Conservation (phyloP, 2,888 invertebrate species). For the Ormyrus labotus region DNA sequence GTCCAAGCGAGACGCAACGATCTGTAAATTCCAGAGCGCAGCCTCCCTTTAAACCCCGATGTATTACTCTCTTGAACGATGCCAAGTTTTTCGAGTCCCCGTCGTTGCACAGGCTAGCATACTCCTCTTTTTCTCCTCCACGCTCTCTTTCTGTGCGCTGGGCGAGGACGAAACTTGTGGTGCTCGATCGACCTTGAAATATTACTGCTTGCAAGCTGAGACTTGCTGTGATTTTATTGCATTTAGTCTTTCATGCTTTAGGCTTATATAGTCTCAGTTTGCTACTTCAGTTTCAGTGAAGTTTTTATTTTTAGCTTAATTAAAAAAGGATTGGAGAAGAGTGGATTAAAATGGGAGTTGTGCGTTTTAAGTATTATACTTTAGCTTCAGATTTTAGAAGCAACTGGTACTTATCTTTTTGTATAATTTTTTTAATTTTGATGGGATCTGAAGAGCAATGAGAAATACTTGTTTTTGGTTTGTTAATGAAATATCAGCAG, state of each 20-base stretch:
- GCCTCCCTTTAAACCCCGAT: slow-evolving; percentile 5
- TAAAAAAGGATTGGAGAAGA: no score
- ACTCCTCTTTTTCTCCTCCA: slow-evolving; percentile 4
- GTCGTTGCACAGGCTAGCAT: background rate
- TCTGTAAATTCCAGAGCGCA: slow-evolving; percentile 25
- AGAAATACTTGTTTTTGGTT: no score
- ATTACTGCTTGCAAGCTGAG: no score
- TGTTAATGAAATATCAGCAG: no score
- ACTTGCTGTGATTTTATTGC: background rate
- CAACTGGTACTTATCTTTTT: no score
- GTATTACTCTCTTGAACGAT: slow-evolving; percentile 11
- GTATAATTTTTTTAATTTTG: no score
- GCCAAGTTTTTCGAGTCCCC: slow-evolving; percentile 12
- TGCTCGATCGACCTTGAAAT: slow-evolving; percentile 42
- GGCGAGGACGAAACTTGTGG: slow-evolving; percentile 6
- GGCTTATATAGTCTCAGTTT: background rate
- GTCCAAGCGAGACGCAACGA: slow-evolving; percentile 25
- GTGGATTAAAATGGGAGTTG: no score
- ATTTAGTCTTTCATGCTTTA: background rate
- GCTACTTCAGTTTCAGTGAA: background rate
- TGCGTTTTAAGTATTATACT: no score
- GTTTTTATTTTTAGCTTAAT: background rate
- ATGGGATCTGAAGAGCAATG: no score
- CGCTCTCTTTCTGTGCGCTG: background rate
- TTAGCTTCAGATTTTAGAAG: no score